Evolutionary conservation across 2,113 vertebrate species (phyloP), one percentile per base, ranked within the genome.

Genomic region (Sylvietta virens): DNA sequence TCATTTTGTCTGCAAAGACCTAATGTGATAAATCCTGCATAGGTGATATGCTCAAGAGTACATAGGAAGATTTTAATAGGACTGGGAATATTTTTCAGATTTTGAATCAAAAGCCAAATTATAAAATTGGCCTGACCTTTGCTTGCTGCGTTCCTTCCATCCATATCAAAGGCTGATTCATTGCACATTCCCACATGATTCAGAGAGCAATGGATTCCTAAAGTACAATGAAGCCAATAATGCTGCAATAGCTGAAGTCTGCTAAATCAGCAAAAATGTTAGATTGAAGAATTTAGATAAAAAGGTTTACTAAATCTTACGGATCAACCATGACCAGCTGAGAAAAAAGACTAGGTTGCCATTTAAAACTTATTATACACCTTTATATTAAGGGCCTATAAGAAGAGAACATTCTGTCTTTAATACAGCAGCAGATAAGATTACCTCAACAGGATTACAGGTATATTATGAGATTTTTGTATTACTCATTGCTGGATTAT

Each of bases 401-500:
- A 72, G 23, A 57, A 51, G 35, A 54, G 28, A 90, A 56, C 15
- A 27, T 77, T 92, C 82, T 90, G 40, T 74, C 60, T 54, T 94
- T 92, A 95, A 82, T 69, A 48, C 69, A 83, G 19, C 31, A 91
- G 56, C 48, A 94, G 76, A 90, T 94, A 94, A 91, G 28, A 60
- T 96, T 94, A 73, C 81, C 23, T 28, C 51, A 76, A 53, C 19
- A 92, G 83, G 64, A 93, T 92, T 94, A 60, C 58, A 73, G 83
- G 44, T 83, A 71, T 80, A 74, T 73, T 82, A 92, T 27, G 81
- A 91, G 66, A 92, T 94, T 96, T 88, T 60, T 93, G 19, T n/a
- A 42, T 93, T 91, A 70, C 33, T 78, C 77, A 86, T 86, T 91
- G 35, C 45, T 50, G 66, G 66, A 86, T 86, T 85, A 88, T 50